Evolutionary conservation across 2,797 vertebrate genomes (phyloP), one percentile per base, ranked within the genome.

Genomic region (Enteromius argenteus): DNA sequence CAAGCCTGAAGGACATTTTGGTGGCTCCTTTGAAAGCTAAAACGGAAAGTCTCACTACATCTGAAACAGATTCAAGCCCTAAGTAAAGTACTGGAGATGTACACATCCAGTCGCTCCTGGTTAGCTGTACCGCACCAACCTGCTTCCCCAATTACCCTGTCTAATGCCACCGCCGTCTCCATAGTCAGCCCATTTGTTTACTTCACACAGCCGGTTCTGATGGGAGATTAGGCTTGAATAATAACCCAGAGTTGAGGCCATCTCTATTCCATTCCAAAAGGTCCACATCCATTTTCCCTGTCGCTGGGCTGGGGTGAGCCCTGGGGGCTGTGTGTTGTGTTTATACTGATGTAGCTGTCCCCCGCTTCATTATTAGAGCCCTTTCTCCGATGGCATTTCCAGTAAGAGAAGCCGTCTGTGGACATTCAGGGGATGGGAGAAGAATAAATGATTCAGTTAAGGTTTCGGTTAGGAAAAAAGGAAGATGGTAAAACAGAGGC

Each of bases 121-220:
- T 86, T 79, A 85, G 68, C 75, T 14, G 4, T 30, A 67, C 80
- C 2, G 79, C 75, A 46, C 83, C 67, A 75, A 73, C 66, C 74
- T 62, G 23, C 75, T 62, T 87, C 79, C 44, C 84, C 84, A 87
- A 89, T 89, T 88, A 86, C 79, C 81, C 76, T 84, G 77, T 64
- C 79, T 88, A 81, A 85, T 85, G 79, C 68, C 84, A 76, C 73
- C 68, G 81, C 67, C 84, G 80, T 87, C 86, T 85, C 89, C 86
- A 81, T 86, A 87, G 86, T 79, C 81, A 88, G 85, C 88, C 91
- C 86, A 91, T 90, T 91, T 91, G 83, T 87, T 83, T 75, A 44
- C 89, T 87, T 79, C 89, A 84, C 86, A 58, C 51, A 62, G 81
- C 79, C 81, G 11, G 79, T 87, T 76, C 84, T 89, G 89, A 91